Percentiles rank a stretch among this genome's conserved stretches.
Evolutionary conservation across 2,888 invertebrate species (phyloP).

Genomic region (Drosophila monieri): DNA sequence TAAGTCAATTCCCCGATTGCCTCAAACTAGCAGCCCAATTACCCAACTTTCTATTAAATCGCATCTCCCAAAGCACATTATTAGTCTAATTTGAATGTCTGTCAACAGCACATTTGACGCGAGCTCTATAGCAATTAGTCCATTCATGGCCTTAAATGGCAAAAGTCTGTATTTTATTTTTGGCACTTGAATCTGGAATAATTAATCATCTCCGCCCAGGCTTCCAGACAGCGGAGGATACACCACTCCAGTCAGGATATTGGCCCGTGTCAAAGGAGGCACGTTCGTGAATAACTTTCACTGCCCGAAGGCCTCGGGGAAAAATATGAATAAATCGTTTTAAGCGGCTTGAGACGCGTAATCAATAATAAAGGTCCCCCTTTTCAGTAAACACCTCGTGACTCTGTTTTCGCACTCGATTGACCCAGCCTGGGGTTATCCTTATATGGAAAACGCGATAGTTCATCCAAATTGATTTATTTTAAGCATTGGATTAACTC

Average conservation of each 20-base stretch:
- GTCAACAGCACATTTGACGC: not conserved
- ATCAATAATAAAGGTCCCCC: slow-evolving; percentile 19
- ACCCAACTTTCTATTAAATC: not conserved
- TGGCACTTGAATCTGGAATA: slow-evolving; percentile 30
- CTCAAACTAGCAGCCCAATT: too few relatives aligned
- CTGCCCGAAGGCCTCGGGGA: not conserved
- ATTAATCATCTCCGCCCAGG: slow-evolving; percentile 29
- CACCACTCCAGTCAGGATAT: slow-evolving; percentile 20
- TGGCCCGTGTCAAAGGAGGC: slow-evolving; percentile 9
- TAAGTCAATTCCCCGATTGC: too few relatives aligned
- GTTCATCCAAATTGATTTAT: not conserved
- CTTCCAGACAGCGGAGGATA: slow-evolving; percentile 11
- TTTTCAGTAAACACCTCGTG: not conserved
- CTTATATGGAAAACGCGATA: not conserved
- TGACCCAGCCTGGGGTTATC: not conserved
- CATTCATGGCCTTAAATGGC: not conserved
- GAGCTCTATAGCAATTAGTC: slow-evolving; percentile 14
- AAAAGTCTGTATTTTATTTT: slow-evolving; percentile 31
- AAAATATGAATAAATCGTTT: slow-evolving; percentile 32
- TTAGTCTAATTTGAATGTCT: not conserved
- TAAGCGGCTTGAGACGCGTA: slow-evolving; percentile 14
- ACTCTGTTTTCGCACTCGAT: not conserved
- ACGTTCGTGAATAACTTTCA: slow-evolving; percentile 8
- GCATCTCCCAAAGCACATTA: not conserved
- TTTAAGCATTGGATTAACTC: not conserved